phyloP scores from a whole-genome alignment of 2,888 invertebrate genomes.

The Pandemis corylana region DNA sequence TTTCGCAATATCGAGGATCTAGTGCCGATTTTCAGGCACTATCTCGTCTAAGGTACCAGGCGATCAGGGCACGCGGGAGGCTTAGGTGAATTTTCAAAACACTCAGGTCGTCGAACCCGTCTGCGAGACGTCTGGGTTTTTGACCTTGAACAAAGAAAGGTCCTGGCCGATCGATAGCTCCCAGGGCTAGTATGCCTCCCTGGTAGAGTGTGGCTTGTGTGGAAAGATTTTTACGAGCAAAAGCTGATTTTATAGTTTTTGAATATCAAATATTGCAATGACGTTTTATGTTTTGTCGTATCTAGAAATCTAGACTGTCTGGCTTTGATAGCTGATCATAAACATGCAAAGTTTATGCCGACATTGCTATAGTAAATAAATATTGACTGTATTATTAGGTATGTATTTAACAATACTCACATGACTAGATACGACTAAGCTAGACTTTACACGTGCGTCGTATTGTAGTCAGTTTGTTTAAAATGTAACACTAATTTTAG shows the following conservation, averaged over 20 bases:
- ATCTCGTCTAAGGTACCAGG: slow-evolving; percentile 32
- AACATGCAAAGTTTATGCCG: neutral
- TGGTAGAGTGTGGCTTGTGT: slow-evolving; percentile 34
- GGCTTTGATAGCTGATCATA: neutral
- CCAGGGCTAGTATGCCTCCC: slow-evolving; percentile 8
- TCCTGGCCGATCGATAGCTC: slow-evolving; percentile 34
- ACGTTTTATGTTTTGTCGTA: slow-evolving; percentile 1
- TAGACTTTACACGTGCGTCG: too few species aligned
- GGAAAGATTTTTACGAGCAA: neutral
- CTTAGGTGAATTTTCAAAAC: slow-evolving; percentile 34
- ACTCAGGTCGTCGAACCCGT: slow-evolving; percentile 27
- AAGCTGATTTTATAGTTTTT: neutral
- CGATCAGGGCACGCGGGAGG: slow-evolving; percentile 12
- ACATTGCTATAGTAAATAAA: neutral
- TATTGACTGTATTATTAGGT: neutral
- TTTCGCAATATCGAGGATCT: neutral
- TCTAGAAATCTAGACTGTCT: neutral
- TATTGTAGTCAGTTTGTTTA: too few species aligned
- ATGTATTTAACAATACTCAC: too few species aligned
- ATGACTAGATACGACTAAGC: too few species aligned
- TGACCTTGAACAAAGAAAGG: slow-evolving; percentile 40
- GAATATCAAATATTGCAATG: neutral
- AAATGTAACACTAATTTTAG: too few species aligned
- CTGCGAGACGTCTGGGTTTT: slow-evolving; percentile 41
- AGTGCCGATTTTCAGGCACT: slow-evolving; percentile 38